A percentile compares a stretch with the other conserved stretches of the same genome.
phyloP scores from a whole-genome alignment of 2,797 vertebrate genomes.

The Protonibea diacanthus region DNA sequence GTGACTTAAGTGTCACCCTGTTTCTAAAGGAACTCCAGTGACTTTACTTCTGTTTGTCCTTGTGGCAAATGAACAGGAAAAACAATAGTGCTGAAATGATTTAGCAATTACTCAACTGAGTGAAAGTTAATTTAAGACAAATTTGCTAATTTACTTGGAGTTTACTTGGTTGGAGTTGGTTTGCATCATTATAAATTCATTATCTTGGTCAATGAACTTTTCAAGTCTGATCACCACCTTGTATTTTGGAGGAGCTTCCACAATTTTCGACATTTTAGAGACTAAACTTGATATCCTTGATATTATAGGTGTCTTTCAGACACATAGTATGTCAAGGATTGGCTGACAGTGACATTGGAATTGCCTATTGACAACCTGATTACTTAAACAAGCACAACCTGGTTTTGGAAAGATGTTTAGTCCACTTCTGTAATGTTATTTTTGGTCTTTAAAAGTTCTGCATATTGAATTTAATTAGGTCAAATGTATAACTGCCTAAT shows the following conservation, averaged over 20 bases:
- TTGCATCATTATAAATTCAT: background rate
- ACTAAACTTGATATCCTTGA: background rate
- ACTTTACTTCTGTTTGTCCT: slow-evolving; percentile 2
- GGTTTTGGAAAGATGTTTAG: background rate
- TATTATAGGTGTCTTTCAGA: background rate
- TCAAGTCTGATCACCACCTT: background rate
- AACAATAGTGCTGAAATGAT: background rate
- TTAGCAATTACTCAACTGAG: background rate
- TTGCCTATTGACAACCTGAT: background rate
- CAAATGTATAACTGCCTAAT: background rate
- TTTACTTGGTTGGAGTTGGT: too few species aligned
- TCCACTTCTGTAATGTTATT: background rate
- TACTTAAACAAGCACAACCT: background rate
- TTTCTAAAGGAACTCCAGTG: slow-evolving; percentile 10
- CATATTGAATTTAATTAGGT: background rate
- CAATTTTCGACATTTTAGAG: background rate
- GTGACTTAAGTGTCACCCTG: slow-evolving; percentile 16
- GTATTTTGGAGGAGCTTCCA: background rate
- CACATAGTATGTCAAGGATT: background rate
- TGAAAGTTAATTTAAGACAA: background rate
- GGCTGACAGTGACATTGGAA: background rate
- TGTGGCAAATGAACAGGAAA: background rate
- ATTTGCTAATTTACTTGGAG: background rate
- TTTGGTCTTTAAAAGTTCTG: background rate
- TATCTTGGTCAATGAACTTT: background rate